Base-by-base conservation (phyloP, 2,888 invertebrate species). In the Lithophane semibrunnea region DNA sequence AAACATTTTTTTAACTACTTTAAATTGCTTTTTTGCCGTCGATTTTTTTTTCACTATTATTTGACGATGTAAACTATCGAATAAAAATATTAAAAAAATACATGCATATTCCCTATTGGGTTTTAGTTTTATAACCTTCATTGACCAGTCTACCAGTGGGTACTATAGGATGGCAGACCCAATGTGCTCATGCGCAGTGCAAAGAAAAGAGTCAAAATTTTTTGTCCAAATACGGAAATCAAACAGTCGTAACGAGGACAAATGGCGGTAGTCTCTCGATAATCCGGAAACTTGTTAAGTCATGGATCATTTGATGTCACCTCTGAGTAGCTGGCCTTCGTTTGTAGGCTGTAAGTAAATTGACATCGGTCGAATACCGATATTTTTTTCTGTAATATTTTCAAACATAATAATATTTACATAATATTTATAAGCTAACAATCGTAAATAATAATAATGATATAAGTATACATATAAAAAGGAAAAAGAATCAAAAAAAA, bases 271-370 rank as follows among this genome's bases (percentile, higher is more conserved):
- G 65, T 66, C 58, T 69, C 37, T 79, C 24, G 5, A 24, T 63
- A 58, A 74, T 58, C 68, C 64, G 79, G 74, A 83, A 75, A 70
- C n/a, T 52, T 0, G 12, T 58, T 44, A n/a, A 63, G 65, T 54
- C 61, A 75, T 63, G 80, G 52, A 63, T 80, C 61, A 70, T 58
- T 79, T 66, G 37, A 21, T 74, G 3, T 37, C 44, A 66, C 29
- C 79, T 79, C 52, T 9, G 42, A 54, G 18, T 18, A 56, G 24
- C 4, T 63, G 83, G 58, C 79, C 79, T 29, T 83, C 21, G 72
- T 63, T 56, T 61, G 10, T 21, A 37, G 21, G n/a, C 68, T 54
- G 56, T 29, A 13, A n/a, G 29, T 29, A 37, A 78, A 44, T 54
- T 16, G 13, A 37, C 3, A 37, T 29, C 10, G 1, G 10, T 8